Conservation (phyloP, 2,797 vertebrate species). For the Pipistrellus pygmaeus region DNA sequence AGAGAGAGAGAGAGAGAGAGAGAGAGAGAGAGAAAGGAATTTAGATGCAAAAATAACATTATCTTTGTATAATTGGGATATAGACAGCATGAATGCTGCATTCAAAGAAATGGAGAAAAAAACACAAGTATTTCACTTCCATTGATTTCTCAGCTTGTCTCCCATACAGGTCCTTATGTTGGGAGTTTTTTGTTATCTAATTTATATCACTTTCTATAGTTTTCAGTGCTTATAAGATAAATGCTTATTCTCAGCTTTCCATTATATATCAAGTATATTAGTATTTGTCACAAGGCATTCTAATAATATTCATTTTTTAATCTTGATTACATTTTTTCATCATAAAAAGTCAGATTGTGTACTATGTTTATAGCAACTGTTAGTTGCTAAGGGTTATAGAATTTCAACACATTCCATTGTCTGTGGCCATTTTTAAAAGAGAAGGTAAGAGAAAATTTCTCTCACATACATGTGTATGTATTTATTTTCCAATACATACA, state of each 20-base stretch:
- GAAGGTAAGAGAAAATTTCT: not conserved
- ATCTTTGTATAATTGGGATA: not conserved
- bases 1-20: too few species aligned
- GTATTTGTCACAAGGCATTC: not conserved
- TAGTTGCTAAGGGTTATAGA: not conserved
- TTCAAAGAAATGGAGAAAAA: not conserved
- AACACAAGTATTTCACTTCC: not conserved
- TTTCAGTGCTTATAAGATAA: not conserved
- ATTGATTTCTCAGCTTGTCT: constrained; percentile 9
- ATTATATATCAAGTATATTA: constrained; percentile 1
- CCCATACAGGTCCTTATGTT: not conserved
- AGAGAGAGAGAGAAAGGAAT: not conserved
- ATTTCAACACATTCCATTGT: not conserved
- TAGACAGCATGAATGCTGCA: not conserved
- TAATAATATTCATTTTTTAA: not conserved
- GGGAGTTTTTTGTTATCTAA: not conserved
- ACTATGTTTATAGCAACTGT: not conserved
- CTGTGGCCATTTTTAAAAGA: not conserved
- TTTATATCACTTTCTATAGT: not conserved
- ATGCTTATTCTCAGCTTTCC: not conserved
- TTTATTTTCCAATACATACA: not conserved
- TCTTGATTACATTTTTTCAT: not conserved
- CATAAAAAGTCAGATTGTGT: not conserved
- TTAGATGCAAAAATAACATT: not conserved
- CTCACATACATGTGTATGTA: not conserved